Percentiles rank a stretch among this genome's conserved stretches.
These are phyloP conservation scores for Cheilosia scutellata DNA, from an alignment of 2,888 invertebrate species.

Conservation along the genomic window DNA sequence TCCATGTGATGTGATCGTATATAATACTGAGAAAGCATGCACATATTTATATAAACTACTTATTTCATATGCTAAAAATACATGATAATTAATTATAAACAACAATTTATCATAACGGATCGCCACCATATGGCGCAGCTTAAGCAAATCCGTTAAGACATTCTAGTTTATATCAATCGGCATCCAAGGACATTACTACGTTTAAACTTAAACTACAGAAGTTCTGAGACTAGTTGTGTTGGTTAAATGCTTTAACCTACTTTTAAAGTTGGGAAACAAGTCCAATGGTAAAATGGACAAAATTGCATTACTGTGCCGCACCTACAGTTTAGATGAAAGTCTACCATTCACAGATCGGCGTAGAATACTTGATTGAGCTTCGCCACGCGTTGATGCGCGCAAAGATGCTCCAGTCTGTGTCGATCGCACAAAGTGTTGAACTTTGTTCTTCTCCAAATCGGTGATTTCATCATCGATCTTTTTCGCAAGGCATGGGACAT, in stretches of 20 bases:
- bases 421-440: slow-evolving; percentile 81
- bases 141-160: slow-evolving; percentile 13
- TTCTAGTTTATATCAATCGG: slow-evolving; percentile 42
- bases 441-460: slow-evolving; percentile 61
- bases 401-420: slow-evolving; percentile 85
- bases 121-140: slow-evolving; percentile 12
- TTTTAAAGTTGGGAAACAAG: slow-evolving; percentile 44
- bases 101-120: slow-evolving; percentile 1
- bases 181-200: slow-evolving; percentile 54
- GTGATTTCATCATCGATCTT: slow-evolving; percentile 84
- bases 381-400: slow-evolving; percentile 87
- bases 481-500: slow-evolving; percentile 91
- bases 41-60: slow-evolving; percentile 27
- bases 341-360: slow-evolving; percentile 85
- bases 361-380: slow-evolving; percentile 87
- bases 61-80: slow-evolving; percentile 36
- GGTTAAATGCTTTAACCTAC: slow-evolving; percentile 63
- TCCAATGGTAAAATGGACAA: slow-evolving; percentile 54
- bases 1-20: slow-evolving; percentile 1
- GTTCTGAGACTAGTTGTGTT: slow-evolving; percentile 66
- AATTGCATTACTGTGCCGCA: slow-evolving; percentile 7
- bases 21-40: slow-evolving; percentile 55
- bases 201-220: slow-evolving; percentile 51
- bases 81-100: slow-evolving; percentile 2
- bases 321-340: slow-evolving; percentile 82